Base-by-base conservation (phyloP, 35 echinoderm and acorn worm genomes). In the Anneissia japonica region DNA sequence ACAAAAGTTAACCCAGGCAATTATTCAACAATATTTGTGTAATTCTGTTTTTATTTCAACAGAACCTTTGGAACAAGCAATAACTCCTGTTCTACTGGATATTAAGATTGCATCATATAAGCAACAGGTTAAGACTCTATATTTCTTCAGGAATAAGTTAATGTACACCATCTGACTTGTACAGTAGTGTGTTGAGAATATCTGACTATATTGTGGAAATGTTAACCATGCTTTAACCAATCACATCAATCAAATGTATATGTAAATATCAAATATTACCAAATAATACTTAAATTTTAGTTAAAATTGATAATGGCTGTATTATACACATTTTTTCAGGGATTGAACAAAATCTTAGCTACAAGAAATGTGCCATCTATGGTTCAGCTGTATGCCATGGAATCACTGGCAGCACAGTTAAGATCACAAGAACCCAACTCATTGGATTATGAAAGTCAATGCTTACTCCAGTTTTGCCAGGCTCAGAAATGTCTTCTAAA, bases 61-160 rank as follows among this genome's bases (percentile, higher is more conserved):
- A 99, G 96, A 94, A 46, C 89, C 86, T 51, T 91, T 91, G n/a
- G 93, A 81, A 30, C 83, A 91, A 33, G 85, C 92, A 16, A 87
- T 99, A 26, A 92, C 84, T 36, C 86, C 80, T 38, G 89, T 93
- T 21, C 74, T 99, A 21, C 77, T 86, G 74, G 92, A 99, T 73
- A 86, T 99, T 46, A 99, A 99, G 78, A 91, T 99, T 79, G 83
- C 96, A 77, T 79, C 89, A 34, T 93, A 94, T 38, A 99, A 94
- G 80, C 96, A 97, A 74, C 95, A 97, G 95, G 95, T 97, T 36
- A 75, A n/a, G n/a, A n/a, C n/a, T n/a, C n/a, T n/a, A n/a, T n/a
- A n/a, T n/a, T n/a, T n/a, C n/a, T n/a, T n/a, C n/a, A n/a, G n/a
- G n/a, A n/a, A n/a, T n/a, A n/a, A n/a, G n/a, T n/a, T n/a, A n/a